Base-by-base conservation (phyloP, 2,888 invertebrate genomes). In the Melanchra persicariae region DNA sequence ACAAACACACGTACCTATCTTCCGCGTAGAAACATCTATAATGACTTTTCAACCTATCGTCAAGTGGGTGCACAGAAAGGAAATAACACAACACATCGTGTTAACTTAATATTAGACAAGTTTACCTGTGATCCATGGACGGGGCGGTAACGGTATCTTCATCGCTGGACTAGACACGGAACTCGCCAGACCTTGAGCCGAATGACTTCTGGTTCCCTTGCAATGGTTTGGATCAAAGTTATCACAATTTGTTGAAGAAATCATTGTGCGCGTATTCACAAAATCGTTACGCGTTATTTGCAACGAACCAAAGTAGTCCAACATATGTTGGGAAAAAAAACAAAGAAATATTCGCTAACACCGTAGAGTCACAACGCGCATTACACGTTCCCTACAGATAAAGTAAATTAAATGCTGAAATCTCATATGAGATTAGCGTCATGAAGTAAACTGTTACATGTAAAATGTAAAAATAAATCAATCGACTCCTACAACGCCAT, bases 131-230 rank as follows among this genome's bases (percentile, higher is more conserved):
- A 95, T 93, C 94, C 95, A 95, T 85, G 94, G 89, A 87, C 94
- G 93, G 84, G 96, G 96, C 79, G 96, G 96, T 87, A 96, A 91
- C 87, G 96, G 96, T 92, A 96, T 95, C 91, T 95, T 96, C 91
- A 95, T 91, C 62, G 92, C 88, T 84, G 94, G 89, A 88, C 92
- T 94, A 74, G 90, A 90, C 85, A 91, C 79, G 82, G 89, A 88
- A 84, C 89, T 89, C 47, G 91, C 87, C 70, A 95, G 91, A 87
- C 93, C 95, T 93, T 96, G 95, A 83, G 92, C 94, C 65, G 96
- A 96, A 87, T 91, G 93, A 89, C 96, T 95, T 87, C 96, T 91
- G 40, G 86, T 78, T 84, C 88, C 91, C 83, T 89, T 93, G 60
- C 81, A 81, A 81, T 77, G 84, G 77, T 77, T 84, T 75, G 86